These are phyloP conservation scores for Catharus ustulatus DNA, from an alignment of 2,797 vertebrate genomes.

Conservation along the genomic window DNA sequence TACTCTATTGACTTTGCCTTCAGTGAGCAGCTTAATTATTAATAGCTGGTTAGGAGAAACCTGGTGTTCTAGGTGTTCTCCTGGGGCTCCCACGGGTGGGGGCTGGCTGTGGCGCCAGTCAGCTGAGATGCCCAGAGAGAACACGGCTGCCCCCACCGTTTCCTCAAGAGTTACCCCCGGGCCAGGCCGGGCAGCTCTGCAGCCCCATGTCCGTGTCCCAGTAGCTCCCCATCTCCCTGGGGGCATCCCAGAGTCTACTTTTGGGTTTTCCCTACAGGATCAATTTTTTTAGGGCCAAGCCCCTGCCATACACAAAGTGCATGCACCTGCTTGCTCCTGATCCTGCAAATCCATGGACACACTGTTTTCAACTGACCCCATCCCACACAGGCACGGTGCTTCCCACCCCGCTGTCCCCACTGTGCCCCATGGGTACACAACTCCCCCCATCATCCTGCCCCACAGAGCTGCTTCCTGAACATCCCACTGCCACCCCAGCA, in stretches of 20 bases:
- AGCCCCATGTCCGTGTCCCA: not conserved
- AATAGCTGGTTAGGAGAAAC: not conserved
- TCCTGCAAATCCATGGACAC: not conserved
- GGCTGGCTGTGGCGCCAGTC: rapidly evolving
- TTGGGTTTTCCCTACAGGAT: not conserved
- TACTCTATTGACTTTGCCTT: slow-evolving; percentile 48
- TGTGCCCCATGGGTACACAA: rapidly evolving
- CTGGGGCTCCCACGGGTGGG: not conserved
- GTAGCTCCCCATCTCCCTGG: not conserved
- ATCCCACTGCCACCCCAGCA: not conserved
- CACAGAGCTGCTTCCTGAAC: rapidly evolving
- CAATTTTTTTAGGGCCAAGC: rapidly evolving
- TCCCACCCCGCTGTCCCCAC: not conserved
- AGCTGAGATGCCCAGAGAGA: not conserved
- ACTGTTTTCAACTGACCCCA: not conserved
- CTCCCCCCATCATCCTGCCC: rapidly evolving
- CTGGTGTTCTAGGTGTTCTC: not conserved
- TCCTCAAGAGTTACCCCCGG: rapidly evolving
- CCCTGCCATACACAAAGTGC: rapidly evolving
- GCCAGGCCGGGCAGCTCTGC: not conserved
- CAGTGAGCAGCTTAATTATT: slow-evolving; percentile 62
- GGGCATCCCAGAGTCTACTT: not conserved
- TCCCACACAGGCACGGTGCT: rapidly evolving
- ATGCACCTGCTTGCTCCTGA: not conserved
- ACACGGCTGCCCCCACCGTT: rapidly evolving